Evolutionary conservation across 2,888 invertebrate genomes (phyloP).

Genomic region (Cryptocheilus praepositus): DNA sequence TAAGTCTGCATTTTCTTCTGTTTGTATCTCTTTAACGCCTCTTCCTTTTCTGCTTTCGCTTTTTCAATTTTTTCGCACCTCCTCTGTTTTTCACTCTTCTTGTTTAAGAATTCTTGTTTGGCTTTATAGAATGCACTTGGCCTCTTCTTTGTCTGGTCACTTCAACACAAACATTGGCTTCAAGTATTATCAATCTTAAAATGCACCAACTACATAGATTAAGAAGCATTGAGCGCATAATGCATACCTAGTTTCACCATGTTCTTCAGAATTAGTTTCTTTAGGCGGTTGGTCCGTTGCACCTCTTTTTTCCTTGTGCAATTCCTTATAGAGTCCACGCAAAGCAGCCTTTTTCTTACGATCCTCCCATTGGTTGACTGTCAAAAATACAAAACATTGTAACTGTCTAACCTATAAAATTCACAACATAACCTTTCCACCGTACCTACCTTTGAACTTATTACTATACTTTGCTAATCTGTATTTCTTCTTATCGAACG

Average conservation of each 20-base stretch:
- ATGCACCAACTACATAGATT: background rate
- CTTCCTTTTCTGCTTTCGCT: conserved; percentile 78
- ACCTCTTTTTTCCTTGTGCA: conserved; percentile 75
- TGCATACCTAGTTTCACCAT: conserved; percentile 40
- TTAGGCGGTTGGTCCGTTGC: conserved; percentile 48
- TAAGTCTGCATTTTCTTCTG: conserved; percentile 83
- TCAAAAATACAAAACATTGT: conserved; percentile 24
- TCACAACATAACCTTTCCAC: background rate
- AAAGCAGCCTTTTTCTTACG: conserved; percentile 79
- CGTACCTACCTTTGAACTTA: conserved; percentile 77
- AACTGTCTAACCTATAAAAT: conserved; percentile 48
- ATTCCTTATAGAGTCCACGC: conserved; percentile 78
- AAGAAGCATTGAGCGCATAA: background rate
- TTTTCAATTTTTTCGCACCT: conserved; percentile 76
- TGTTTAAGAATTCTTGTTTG: conserved; percentile 77
- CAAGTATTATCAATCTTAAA: background rate
- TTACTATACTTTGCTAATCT: conserved; percentile 83
- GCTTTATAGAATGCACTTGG: conserved; percentile 76
- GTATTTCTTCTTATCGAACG: conserved; percentile 83
- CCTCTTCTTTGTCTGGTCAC: conserved; percentile 33
- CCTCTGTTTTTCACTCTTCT: conserved; percentile 78
- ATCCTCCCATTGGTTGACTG: conserved; percentile 82
- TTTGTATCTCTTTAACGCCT: conserved; percentile 82
- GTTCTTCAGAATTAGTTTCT: conserved; percentile 28
- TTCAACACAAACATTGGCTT: background rate